Percentiles rank a stretch among this genome's conserved stretches.
Evolutionary conservation across 2,797 vertebrate genomes (phyloP).

Genomic region (Phalloptychus januarius): DNA sequence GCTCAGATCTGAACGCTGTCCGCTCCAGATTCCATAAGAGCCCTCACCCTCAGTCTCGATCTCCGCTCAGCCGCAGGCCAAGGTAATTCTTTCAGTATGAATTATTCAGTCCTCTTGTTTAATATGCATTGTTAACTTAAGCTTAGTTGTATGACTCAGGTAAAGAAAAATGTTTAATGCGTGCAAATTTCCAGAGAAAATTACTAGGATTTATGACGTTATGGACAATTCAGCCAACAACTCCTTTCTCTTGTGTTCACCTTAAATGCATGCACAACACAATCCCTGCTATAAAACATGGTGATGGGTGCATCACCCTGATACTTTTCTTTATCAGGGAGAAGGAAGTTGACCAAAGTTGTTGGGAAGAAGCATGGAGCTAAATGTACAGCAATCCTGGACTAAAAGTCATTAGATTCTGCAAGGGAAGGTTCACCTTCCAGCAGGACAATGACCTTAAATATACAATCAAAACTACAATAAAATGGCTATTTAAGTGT

Average conservation of each 20-base stretch:
- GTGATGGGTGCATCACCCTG: background rate
- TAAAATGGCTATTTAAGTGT: background rate
- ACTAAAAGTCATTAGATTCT: background rate
- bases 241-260: background rate
- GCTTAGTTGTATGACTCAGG: constrained; percentile 12
- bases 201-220: constrained; percentile 3
- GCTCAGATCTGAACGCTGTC: constrained; percentile 86
- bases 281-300: background rate
- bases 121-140: constrained; percentile 32
- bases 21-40: constrained; percentile 86
- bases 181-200: constrained; percentile 2
- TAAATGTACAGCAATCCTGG: background rate
- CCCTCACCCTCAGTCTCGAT: constrained; percentile 85
- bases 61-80: constrained; percentile 88
- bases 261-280: background rate
- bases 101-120: constrained; percentile 40
- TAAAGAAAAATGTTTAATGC: constrained; percentile 28
- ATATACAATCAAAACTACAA: background rate
- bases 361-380: background rate
- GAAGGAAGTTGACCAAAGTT: background rate
- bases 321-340: background rate
- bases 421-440: background rate
- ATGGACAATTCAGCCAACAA: constrained; percentile 7
- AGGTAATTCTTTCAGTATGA: constrained; percentile 80
- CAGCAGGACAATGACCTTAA: background rate